Evolutionary conservation across 1,140 invertebrate species (phyloP).

Genomic region (Plectrocnemia conspersa): DNA sequence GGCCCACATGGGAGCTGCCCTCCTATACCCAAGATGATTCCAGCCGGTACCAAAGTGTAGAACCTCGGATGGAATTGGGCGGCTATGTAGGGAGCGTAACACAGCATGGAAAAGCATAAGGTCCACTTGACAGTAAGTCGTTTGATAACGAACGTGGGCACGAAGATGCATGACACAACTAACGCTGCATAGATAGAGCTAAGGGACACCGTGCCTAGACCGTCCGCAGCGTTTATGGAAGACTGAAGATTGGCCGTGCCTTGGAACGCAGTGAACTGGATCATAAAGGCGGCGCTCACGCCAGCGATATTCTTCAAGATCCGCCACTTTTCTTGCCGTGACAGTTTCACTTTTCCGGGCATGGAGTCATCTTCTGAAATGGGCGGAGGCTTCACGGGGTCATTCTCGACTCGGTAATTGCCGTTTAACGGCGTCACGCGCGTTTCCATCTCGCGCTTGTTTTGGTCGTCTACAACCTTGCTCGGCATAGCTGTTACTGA

Average conservation of each 20-base stretch:
- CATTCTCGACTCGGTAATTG: no score
- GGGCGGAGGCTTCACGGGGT: conserved; percentile 59
- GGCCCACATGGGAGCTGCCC: conserved; percentile 93
- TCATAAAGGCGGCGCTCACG: conserved; percentile 84
- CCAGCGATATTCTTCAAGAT: conserved; percentile 84
- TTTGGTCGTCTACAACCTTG: no score
- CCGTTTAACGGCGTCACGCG: no score
- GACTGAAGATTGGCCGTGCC: conserved; percentile 86
- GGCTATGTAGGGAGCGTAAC: conserved; percentile 90
- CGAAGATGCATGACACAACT: conserved; percentile 87
- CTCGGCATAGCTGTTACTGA: no score
- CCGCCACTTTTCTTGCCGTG: conserved; percentile 74
- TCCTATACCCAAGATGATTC: conserved; percentile 83
- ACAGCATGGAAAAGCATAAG: conserved; percentile 82
- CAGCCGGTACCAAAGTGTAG: conserved; percentile 88
- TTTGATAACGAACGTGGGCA: conserved; percentile 85
- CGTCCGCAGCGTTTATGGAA: conserved; percentile 78
- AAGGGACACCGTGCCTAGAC: conserved; percentile 77
- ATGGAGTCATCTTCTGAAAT: conserved; percentile 61
- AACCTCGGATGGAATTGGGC: conserved; percentile 88
- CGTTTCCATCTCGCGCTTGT: no score
- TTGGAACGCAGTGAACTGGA: conserved; percentile 88
- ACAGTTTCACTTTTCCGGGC: conserved; percentile 70
- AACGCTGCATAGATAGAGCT: conserved; percentile 84
- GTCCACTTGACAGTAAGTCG: conserved; percentile 94